Evolutionary conservation across 2,113 vertebrate genomes (phyloP).

Genomic region (Pelvicachromis taeniatus): DNA sequence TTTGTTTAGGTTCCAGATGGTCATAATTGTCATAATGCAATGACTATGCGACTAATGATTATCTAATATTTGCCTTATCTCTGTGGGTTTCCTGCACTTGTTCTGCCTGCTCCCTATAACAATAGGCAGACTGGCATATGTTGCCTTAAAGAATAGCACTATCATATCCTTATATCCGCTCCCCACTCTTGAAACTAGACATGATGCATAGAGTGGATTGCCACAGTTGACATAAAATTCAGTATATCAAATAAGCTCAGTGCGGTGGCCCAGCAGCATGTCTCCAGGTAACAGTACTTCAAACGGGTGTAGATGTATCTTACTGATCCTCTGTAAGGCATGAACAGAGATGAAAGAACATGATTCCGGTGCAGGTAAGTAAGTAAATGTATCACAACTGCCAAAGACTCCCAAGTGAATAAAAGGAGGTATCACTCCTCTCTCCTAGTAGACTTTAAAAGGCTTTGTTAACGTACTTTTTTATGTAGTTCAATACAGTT

Average conservation of each 20-base stretch:
- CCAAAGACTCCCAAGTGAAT: constrained; percentile 39
- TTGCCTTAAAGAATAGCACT: constrained; percentile 33
- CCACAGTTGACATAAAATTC: constrained; percentile 58
- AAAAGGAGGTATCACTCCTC: constrained; percentile 19
- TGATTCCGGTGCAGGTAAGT: constrained; percentile 53
- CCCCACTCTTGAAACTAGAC: constrained; percentile 28
- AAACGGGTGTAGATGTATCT: constrained; percentile 49
- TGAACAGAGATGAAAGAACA: constrained; percentile 54
- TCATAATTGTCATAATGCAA: neutral
- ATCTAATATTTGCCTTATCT: constrained; percentile 8
- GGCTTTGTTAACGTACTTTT: constrained; percentile 1
- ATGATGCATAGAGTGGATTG: constrained; percentile 58
- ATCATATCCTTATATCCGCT: constrained; percentile 33
- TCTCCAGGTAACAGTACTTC: constrained; percentile 61
- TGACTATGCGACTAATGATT: neutral
- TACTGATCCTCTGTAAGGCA: constrained; percentile 46
- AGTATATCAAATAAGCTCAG: constrained; percentile 61
- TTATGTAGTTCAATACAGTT: neutral
- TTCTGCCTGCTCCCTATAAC: neutral
- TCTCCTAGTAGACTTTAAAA: constrained; percentile 1
- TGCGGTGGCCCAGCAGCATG: constrained; percentile 28
- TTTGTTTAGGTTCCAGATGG: neutral
- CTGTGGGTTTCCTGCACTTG: neutral
- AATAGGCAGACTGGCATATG: neutral
- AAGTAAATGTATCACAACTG: constrained; percentile 66